Evolutionary conservation across 2,888 invertebrate genomes (phyloP).

Genomic region (Nemurella pictetii): DNA sequence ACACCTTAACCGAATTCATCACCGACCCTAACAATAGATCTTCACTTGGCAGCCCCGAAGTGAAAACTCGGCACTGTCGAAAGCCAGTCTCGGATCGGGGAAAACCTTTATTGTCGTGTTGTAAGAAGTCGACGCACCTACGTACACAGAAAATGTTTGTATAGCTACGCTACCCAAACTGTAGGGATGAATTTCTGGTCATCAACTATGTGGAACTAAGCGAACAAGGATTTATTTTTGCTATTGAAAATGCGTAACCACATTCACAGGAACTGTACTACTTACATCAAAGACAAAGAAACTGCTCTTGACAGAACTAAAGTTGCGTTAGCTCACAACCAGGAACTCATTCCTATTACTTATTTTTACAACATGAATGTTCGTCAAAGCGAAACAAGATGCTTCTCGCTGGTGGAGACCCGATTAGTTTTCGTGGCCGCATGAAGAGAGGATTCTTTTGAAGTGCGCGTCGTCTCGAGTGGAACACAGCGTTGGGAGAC

Average conservation of each 20-base stretch:
- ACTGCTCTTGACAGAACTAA: neutral
- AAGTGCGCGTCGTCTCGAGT: neutral
- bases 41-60: neutral
- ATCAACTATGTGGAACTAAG: too few species aligned
- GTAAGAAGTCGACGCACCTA: neutral
- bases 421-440: neutral
- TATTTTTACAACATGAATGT: neutral
- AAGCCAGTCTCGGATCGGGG: neutral
- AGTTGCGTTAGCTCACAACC: neutral
- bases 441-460: neutral
- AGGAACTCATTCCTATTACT: neutral
- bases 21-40: constrained; percentile 16
- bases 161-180: too few species aligned
- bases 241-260: too few species aligned
- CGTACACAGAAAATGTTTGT: neutral
- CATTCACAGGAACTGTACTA: too few species aligned
- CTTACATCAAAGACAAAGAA: neutral
- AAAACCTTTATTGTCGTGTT: neutral
- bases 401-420: neutral
- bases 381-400: neutral
- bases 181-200: too few species aligned
- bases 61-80: neutral
- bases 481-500: neutral
- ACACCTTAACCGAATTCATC: constrained; percentile 22
- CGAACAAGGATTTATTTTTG: too few species aligned